These are phyloP conservation scores for Calliphora vomitoria DNA, from an alignment of 2,888 invertebrate genomes.

Conservation along the genomic window DNA sequence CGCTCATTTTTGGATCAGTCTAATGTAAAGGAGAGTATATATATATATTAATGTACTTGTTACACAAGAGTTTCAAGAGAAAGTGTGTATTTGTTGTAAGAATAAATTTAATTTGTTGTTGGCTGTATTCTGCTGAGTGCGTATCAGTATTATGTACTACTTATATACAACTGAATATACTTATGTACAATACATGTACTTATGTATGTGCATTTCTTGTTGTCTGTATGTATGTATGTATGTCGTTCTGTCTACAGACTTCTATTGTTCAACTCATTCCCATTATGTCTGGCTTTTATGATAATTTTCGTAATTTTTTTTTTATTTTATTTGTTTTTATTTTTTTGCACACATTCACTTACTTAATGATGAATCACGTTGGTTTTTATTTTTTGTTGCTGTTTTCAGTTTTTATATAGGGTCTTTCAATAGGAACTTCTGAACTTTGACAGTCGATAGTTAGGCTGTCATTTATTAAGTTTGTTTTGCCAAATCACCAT, in stretches of 20 bases:
- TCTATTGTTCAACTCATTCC: constrained; percentile 67
- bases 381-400: constrained; percentile 15
- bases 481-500: too few relatives aligned
- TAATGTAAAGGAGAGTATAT: neutral
- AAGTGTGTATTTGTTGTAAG: constrained; percentile 53
- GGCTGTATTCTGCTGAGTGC: constrained; percentile 26
- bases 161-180: neutral
- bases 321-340: constrained; percentile 29
- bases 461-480: too few relatives aligned
- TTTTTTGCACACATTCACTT: constrained; percentile 42
- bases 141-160: neutral
- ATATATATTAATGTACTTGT: constrained; percentile 27
- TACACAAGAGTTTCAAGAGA: constrained; percentile 52
- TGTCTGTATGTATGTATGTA: neutral
- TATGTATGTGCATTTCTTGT: constrained; percentile 7
- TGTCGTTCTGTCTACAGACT: constrained; percentile 43
- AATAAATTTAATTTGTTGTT: constrained; percentile 54
- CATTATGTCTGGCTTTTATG: constrained; percentile 68
- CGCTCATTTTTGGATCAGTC: too few relatives aligned
- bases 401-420: neutral
- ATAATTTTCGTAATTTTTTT: constrained; percentile 61
- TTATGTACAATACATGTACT: neutral
- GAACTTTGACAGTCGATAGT: too few relatives aligned
- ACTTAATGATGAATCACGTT: constrained; percentile 62
- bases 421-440: neutral